Evolutionary conservation across 2,888 invertebrate species (phyloP).

Genomic region (Nasonia oneida): DNA sequence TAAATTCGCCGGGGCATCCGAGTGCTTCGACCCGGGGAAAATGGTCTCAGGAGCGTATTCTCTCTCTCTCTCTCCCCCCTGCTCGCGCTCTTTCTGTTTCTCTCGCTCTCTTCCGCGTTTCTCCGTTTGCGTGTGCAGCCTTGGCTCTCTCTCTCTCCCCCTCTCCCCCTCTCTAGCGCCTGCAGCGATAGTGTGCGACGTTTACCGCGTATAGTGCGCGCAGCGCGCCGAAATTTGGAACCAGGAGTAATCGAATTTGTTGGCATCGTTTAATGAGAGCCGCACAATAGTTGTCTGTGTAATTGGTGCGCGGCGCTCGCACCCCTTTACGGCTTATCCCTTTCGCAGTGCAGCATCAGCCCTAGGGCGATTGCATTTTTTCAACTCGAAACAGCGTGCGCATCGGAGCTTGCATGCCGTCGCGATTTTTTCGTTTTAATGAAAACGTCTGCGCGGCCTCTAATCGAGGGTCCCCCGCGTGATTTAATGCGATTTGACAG

Average conservation of each 20-base stretch:
- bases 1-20: constrained; percentile 74
- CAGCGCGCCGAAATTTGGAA: constrained; percentile 75
- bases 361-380: constrained; percentile 51
- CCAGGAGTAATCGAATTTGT: constrained; percentile 79
- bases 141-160: constrained; percentile 7
- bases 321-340: constrained; percentile 49
- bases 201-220: constrained; percentile 67
- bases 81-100: constrained; percentile 40
- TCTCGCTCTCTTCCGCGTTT: constrained; percentile 61
- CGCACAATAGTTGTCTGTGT: constrained; percentile 77
- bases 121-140: constrained; percentile 33
- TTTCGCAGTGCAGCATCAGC: constrained; percentile 68
- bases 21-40: constrained; percentile 72
- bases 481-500: constrained; percentile 21
- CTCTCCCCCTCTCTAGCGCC: constrained; percentile 40
- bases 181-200: constrained; percentile 21
- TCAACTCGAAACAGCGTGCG: background rate
- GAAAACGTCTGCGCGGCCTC: background rate
- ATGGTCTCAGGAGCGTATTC: constrained; percentile 69
- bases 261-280: constrained; percentile 78
- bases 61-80: constrained; percentile 44
- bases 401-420: background rate
- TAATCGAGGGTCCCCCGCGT: background rate
- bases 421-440: constrained; percentile 16
- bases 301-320: constrained; percentile 74